phyloP scores from a whole-genome alignment of 1,140 invertebrate species.

The Gerris buenoi region DNA sequence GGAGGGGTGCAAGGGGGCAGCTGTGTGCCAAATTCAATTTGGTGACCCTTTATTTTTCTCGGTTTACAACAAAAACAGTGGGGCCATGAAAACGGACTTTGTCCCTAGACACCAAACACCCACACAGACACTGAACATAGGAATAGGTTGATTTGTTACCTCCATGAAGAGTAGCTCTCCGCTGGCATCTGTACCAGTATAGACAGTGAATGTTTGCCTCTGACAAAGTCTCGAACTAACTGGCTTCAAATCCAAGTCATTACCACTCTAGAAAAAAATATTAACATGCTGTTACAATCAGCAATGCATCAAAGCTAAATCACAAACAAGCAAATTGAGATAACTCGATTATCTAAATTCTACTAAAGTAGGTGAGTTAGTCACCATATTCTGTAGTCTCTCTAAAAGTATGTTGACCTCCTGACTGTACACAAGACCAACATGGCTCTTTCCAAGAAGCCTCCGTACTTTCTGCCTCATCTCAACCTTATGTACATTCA shows the following conservation, averaged over 20 bases:
- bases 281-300: no score
- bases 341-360: no score
- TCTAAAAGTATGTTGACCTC: constrained; percentile 94
- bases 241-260: constrained; percentile 92
- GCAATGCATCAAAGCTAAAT: no score
- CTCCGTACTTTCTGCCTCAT: constrained; percentile 84
- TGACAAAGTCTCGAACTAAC: constrained; percentile 80
- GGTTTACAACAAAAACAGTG: no score
- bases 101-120: no score
- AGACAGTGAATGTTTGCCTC: constrained; percentile 94
- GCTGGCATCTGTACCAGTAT: constrained; percentile 76
- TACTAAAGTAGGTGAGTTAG: constrained; percentile 23
- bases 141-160: no score
- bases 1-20: no score
- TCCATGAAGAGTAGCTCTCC: constrained; percentile 93
- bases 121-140: no score
- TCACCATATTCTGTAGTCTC: constrained; percentile 84
- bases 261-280: constrained; percentile 57
- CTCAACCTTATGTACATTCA: constrained; percentile 72
- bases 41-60: no score
- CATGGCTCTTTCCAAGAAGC: constrained; percentile 92
- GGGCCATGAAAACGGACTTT: no score
- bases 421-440: constrained; percentile 91
- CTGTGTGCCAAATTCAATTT: no score
- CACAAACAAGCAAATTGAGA: no score